Conservation (phyloP, 2,888 invertebrate species). For the Arrhopalites spinosus region DNA sequence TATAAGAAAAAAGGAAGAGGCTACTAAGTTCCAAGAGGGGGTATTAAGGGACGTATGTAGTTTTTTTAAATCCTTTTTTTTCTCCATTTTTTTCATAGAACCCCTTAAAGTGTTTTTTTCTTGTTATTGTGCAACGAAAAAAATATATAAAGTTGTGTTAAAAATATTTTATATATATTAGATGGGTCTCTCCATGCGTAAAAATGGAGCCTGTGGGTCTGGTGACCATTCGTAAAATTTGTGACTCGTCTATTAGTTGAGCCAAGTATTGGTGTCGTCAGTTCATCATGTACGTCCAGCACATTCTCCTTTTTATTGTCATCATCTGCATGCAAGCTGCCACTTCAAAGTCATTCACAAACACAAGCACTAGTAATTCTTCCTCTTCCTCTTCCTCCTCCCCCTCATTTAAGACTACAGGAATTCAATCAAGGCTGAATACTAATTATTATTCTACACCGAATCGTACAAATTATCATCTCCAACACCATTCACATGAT, state of each 20-base stretch:
- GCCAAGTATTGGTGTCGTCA: conserved; percentile 22
- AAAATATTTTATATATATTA: not conserved
- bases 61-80: no score
- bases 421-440: no score
- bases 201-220: conserved; percentile 36
- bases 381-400: not conserved
- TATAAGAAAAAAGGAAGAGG: no score
- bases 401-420: no score
- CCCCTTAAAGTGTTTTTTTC: no score
- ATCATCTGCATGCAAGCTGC: conserved; percentile 19
- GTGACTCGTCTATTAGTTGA: conserved; percentile 15
- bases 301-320: conserved; percentile 23
- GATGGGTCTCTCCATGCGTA: not conserved
- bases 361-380: not conserved
- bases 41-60: no score
- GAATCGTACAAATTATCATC: not conserved
- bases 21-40: no score
- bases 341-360: not conserved
- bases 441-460: no score
- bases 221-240: conserved; percentile 26
- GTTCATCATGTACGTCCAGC: conserved; percentile 29
- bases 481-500: not conserved
- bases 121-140: no score
- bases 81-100: no score
- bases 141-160: no score